Conservation (phyloP, 2,888 invertebrate genomes). For the Hyalella azteca region DNA sequence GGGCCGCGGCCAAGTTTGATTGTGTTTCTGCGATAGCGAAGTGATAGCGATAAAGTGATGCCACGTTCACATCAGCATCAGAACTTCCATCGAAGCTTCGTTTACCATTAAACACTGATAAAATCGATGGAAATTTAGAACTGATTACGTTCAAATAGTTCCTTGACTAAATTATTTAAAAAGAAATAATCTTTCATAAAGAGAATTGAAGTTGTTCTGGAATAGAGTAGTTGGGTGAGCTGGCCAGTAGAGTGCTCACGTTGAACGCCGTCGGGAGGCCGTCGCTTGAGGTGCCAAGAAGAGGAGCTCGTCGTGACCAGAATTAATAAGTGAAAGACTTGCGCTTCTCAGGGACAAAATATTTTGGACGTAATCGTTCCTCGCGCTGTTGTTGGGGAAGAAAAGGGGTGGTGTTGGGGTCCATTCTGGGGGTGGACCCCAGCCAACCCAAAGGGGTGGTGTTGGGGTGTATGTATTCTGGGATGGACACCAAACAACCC, state of each 20-base stretch:
- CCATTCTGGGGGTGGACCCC: not conserved
- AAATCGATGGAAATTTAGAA: too few species aligned
- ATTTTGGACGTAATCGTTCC: not conserved
- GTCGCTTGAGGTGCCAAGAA: not conserved
- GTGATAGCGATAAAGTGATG: not conserved
- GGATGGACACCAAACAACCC: not conserved
- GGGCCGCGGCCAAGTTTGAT: not conserved
- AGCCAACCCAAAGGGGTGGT: not conserved
- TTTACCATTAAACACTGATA: too few species aligned
- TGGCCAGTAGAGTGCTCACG: too few species aligned
- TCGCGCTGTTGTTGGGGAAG: not conserved
- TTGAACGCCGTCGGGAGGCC: too few species aligned
- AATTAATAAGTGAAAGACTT: not conserved
- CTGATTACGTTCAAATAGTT: too few species aligned
- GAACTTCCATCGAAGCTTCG: too few species aligned
- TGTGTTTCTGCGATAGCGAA: not conserved
- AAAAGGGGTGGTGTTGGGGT: not conserved
- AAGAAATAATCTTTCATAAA: too few species aligned
- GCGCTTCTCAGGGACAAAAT: not conserved
- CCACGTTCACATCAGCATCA: too few species aligned
- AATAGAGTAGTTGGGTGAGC: too few species aligned
- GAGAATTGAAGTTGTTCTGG: too few species aligned
- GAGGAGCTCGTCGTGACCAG: not conserved
- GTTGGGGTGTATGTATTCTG: too few species aligned
- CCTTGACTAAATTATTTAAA: too few species aligned